Evolutionary conservation across 2,113 vertebrate species (phyloP).

Genomic region (Arenaria interpres): DNA sequence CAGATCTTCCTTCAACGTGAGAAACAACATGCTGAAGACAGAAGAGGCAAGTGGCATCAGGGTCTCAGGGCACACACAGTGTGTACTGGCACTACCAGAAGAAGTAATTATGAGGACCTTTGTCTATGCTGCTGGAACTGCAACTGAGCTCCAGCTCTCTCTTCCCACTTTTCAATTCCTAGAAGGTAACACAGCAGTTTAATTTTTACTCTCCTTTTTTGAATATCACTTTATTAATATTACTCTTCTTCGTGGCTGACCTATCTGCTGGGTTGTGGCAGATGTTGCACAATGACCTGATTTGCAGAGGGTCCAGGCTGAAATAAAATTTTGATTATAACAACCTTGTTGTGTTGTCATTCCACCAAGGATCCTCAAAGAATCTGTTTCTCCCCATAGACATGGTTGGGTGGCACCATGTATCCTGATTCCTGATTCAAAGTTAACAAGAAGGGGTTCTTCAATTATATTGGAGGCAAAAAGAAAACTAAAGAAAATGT

Average conservation of each 20-base stretch:
- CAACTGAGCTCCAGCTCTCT: neutral
- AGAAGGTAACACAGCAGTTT: neutral
- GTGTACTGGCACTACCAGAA: neutral
- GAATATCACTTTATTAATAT: neutral
- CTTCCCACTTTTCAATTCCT: neutral
- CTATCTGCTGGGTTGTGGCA: neutral
- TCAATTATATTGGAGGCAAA: too few relatives aligned
- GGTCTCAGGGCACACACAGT: neutral
- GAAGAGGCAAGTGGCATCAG: neutral
- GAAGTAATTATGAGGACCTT: neutral
- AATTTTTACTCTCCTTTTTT: neutral
- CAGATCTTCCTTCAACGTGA: neutral
- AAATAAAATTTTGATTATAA: neutral
- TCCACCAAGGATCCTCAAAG: neutral
- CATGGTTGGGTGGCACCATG: neutral
- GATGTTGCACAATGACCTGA: neutral
- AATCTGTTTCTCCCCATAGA: neutral
- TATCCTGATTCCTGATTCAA: neutral
- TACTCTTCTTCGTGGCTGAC: neutral
- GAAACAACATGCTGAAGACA: neutral
- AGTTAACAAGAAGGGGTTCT: too few relatives aligned
- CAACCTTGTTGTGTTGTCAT: neutral
- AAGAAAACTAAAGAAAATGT: too few relatives aligned
- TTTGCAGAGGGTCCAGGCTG: neutral
- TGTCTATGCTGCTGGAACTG: neutral